Evolutionary conservation across 30 jellyfish, hydroid and myxozoan genomes (phyloP), one percentile per base, ranked within the genome.

Genomic region (Sanderia malayensis): DNA sequence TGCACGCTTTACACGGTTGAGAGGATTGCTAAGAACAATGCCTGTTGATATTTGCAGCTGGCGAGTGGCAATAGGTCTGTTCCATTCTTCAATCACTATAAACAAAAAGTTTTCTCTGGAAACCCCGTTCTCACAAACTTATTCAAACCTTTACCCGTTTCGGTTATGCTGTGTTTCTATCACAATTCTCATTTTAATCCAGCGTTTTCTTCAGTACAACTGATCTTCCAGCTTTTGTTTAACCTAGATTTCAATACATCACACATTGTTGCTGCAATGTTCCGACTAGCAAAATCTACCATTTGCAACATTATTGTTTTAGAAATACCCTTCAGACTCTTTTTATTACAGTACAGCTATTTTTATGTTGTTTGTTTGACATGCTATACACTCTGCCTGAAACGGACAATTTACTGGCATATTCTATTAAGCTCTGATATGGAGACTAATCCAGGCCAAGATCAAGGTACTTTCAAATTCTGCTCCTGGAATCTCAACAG

Each of bases 401-500:
- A 46, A 71, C 52, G 75, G 73, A 19, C 44, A 0, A 10, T 11
- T 26, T 37, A 25, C 49, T 22, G 25, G 75, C 15, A 28, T 22
- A 71, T 71, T 57, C 10, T 71, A 0, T 18, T 49, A 24, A 55
- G 61, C 53, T 28, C 47, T 0, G 61, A 1, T 33, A 23, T 28
- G 18, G 73, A 55, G 59, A 45, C n/a, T 10, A 1, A 46, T 45
- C 73, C 74, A 11, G 84, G 59, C 22, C 57, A 74, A 52, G 77
- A 74, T 61, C 67, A 74, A 1, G 26, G 77, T 46, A 72, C 84
- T 41, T 49, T 72, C 30, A 72, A 55, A 37, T 52, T 72, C 55
- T 72, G 62, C 55, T 53, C 49, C 33, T 53, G 76, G 86, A 74
- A 74, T 45, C 33, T 74, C 18, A 74, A 74, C 68, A 74, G 86